Conservation (phyloP, 2,888 invertebrate genomes). For the Dendrolimus houi region DNA sequence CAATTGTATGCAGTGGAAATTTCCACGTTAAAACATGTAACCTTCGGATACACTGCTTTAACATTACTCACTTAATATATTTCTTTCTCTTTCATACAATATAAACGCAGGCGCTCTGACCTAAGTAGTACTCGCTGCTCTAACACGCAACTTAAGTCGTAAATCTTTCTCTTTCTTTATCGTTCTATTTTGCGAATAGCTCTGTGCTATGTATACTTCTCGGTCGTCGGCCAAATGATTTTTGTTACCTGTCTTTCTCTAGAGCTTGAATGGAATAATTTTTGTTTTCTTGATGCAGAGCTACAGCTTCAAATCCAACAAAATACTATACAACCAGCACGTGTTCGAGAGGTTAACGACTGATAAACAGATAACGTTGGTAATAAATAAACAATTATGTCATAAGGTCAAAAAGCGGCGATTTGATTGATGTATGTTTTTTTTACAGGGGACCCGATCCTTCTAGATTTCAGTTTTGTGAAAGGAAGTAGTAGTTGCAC, state of each 20-base stretch:
- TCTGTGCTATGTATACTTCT: conserved; percentile 75
- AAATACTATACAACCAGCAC: conserved; percentile 68
- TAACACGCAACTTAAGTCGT: conserved; percentile 37
- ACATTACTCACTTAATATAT: conserved; percentile 31
- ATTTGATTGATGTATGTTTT: background rate
- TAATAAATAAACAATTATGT: conserved; percentile 61
- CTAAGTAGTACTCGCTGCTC: conserved; percentile 52
- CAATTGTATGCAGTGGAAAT: conserved; percentile 74
- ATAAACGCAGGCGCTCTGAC: conserved; percentile 70
- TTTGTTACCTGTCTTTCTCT: conserved; percentile 75
- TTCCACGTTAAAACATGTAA: conserved; percentile 73
- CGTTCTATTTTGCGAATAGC: conserved; percentile 76
- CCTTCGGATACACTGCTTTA: conserved; percentile 48
- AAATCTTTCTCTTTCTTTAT: conserved; percentile 51
- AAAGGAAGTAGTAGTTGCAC: too few relatives aligned
- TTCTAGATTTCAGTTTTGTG: too few relatives aligned
- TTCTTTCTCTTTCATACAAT: conserved; percentile 42
- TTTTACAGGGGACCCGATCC: background rate
- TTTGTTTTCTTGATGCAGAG: conserved; percentile 69
- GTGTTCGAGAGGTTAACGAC: conserved; percentile 68
- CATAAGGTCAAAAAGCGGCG: background rate
- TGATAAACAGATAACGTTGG: conserved; percentile 65
- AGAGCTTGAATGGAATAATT: conserved; percentile 71
- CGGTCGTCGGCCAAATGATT: conserved; percentile 72
- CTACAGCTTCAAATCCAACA: conserved; percentile 74